Conservation (phyloP, 2,113 vertebrate species). For the Pogonocichla stellata region DNA sequence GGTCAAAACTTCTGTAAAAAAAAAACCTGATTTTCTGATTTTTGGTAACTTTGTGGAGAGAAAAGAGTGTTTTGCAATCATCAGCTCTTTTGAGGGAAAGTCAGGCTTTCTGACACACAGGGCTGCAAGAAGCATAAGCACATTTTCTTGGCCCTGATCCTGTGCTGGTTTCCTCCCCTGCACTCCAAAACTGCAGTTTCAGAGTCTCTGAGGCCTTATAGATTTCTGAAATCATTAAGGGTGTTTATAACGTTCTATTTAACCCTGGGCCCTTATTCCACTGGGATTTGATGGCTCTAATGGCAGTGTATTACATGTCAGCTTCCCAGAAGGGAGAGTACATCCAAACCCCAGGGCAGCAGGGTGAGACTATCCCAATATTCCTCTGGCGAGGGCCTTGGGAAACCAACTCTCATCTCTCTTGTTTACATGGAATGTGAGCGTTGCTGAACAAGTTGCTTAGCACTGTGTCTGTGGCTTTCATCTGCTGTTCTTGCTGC, state of each 20-base stretch:
- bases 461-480: slow-evolving; percentile 47
- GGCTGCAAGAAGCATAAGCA: not conserved
- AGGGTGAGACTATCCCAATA: not conserved
- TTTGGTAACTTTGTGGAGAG: not conserved
- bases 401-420: not conserved
- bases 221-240: not conserved
- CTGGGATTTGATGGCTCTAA: not conserved
- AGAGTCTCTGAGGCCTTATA: not conserved
- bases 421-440: slow-evolving; percentile 33
- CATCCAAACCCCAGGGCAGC: not conserved
- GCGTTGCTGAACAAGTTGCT: slow-evolving; percentile 11
- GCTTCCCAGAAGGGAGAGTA: not conserved
- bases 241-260: not conserved
- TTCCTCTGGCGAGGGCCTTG: not conserved
- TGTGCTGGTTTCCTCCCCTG: not conserved
- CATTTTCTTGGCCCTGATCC: not conserved
- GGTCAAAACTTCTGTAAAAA: not conserved
- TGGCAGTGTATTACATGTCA: not conserved
- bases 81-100: not conserved
- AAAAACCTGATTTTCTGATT: fast-evolving
- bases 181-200: not conserved
- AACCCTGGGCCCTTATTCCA: not conserved
- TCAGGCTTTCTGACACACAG: not conserved
- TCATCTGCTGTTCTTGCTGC: slow-evolving; percentile 30
- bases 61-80: not conserved